Evolutionary conservation across 2,113 vertebrate genomes (phyloP), one percentile per base, ranked within the genome.

Genomic region (Eptesicus fuscus): DNA sequence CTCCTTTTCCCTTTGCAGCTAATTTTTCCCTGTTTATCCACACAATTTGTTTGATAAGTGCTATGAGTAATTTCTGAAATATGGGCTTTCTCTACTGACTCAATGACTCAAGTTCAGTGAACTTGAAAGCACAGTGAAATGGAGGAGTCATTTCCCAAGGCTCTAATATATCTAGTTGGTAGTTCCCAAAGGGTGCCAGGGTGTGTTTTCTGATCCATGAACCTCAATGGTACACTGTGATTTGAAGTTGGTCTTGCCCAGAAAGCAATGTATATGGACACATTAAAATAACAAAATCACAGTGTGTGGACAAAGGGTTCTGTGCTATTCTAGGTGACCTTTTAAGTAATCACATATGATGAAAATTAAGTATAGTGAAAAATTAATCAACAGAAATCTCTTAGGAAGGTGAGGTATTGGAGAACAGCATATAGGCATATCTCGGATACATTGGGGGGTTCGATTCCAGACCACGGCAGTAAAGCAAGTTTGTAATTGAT

Each of bases 1-100:
- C 56, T 70, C 4, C 96, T 2, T 93, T 78, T 96, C 28, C 76
- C 42, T 97, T 76, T 92, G 84, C 22, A 82, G 78, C 56, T 95
- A 13, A 51, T 96, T 96, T 83, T 76, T 53, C 35, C 82, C 40
- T 70, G 18, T 88, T 85, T 93, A 87, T 82, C 25, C 63, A 67
- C 35, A 65, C 63, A 86, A 59, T 90, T 89, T 94, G 5, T 74
- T 89, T 35, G 53, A 13, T 93, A 83, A 90, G 56, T 93, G 4
- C 32, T 79, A 28, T 76, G 61, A 88, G 23, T 93, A 80, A 90
- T 51, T 18, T 77, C 32, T 76, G 37, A 91, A 83, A 91, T 79
- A 86, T 5, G 10, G 73, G 65, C n/a, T 94, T 96, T 86, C 51
- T 80, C 59, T 91, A 67, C 9, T 25, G 47, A 69, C 80, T 73